Evolutionary conservation across 2,113 vertebrate genomes (phyloP), one percentile per base, ranked within the genome.

Genomic region (Microcebus jonahi): DNA sequence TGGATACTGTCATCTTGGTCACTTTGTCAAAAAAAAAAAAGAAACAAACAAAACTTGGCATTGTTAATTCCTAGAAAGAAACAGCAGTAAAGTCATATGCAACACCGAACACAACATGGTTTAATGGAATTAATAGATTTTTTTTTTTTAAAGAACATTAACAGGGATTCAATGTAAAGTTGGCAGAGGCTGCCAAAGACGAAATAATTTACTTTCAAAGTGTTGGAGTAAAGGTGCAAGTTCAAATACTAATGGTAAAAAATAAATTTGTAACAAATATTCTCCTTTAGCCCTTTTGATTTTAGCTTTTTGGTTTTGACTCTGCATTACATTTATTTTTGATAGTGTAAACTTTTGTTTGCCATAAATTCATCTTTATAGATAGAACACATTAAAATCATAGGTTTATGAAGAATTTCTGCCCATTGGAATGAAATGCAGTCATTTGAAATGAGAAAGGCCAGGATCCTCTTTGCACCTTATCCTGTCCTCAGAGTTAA

Each of bases 211-310:
- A 97, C 96, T 98, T 98, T 98, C 82, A 95, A 98, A 98, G 97
- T 98, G 98, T 97, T 98, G 98, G 98, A 98, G 94, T 97, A 98
- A 98, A 98, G 97, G 96, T 98, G 97, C 98, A 97, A 98, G 96
- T 97, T 98, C 96, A 98, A 84, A 97, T 98, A 95, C 97, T 98
- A 96, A 98, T 98, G 98, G 98, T 98, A 97, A 98, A 91, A 94
- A 98, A 98, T 98, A 98, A 98, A 98, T 98, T 98, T 98, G 55
- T 98, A 98, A 98, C 96, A 97, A 97, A 98, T 96, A 53, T 87
- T 97, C 90, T 98, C 97, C 98, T 94, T 97, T 96, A 98, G 97
- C 96, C 94, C 97, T 65, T 98, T 98, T 90, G 95, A 97, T 98
- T 93, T 97, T 98, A 98, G 97, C 97, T 94, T 90, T 94, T 96